Base-by-base conservation (phyloP, 2,888 invertebrate species). In the Limnephilus rhombicus region DNA sequence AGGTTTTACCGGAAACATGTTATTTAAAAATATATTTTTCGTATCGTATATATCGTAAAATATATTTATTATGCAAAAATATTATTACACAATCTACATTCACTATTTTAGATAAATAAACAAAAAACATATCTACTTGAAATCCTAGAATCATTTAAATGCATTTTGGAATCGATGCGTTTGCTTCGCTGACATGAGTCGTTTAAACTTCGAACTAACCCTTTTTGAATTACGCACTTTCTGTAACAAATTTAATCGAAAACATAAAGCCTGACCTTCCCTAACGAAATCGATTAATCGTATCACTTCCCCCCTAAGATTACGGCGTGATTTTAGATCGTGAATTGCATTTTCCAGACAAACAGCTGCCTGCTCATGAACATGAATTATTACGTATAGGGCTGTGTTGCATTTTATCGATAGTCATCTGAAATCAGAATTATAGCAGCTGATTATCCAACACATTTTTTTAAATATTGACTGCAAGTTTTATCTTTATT, bases 311-410 rank as follows among this genome's bases (percentile, higher is more conserved):
- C 49, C 49, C n/a, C n/a, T n/a, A 29, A 41, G 53, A n/a, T 53
- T 31, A 31, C 53, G 87, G 87, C 87, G 87, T 87, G 87, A 87
- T 87, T 87, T 87, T 18, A 5, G 68, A 87, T 53, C 87, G 49
- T 87, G 87, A 87, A 68, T 87, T 87, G 87, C 87, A 53, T 68
- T 87, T 87, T 49, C 18, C 15, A 87, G n/a, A 31, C 53, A 49
- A 49, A 31, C n/a, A 87, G 29, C 68, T 68, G 68, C 24, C n/a
- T 68, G 24, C 68, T n/a, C 68, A n/a, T 68, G 18, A 53, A 24
- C 53, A 53, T 53, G 68, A 68, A 68, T 68, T 68, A 68, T 68
- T 68, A 68, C 68, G 68, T 68, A 68, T n/a, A 68, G 68, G 68
- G 68, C 68, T 68, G 24, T 18, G 24, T 68, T 68, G 68, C 68